Evolutionary conservation across 2,888 invertebrate genomes (phyloP), one percentile per base, ranked within the genome.

Genomic region (Scaptomyza parva): DNA sequence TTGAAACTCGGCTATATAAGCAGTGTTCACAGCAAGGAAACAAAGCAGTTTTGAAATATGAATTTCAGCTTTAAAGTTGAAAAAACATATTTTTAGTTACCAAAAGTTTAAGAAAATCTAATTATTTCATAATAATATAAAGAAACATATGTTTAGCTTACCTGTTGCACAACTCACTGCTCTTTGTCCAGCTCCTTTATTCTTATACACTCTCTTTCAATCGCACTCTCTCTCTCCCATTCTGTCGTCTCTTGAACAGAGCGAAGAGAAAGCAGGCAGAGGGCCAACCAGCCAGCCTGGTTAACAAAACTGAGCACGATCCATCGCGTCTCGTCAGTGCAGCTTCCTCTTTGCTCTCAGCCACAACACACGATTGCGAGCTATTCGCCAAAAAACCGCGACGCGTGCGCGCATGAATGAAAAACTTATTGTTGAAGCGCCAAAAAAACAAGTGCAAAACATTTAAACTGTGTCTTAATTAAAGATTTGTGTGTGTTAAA

Each of bases 301-400:
- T 51, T 61, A 48, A 48, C 48, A 33, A 20, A 48, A 48, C 30
- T 33, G n/a, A 47, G 20, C 30, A 33, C 9, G n/a, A 30, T 6
- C n/a, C 20, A n/a, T 14, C 20, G 30, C 20, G 14, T 11, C 11
- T 11, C 33, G 35, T 37, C 54, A 24, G 22, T 30, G 50, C 60
- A 41, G 63, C 77, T 67, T 76, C 77, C 57, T 76, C 72, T 70
- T 84, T 58, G 74, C 78, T 77, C 68, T 61, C 44, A 33, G 63
- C 45, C 22, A 51, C 47, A 58, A 51, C 57, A 51, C 57, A 39
- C 59, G 63, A 62, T 35, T 52, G 65, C 30, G 66, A 65, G 45
- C 61, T 47, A 66, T 51, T 52, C 66, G 44, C 47, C 1, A 11
- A 1, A 35, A n/a, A 35, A 14, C 7, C 35, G 44, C 53, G 52